Conservation (phyloP, 2,113 vertebrate species). For the Patagioenas fasciata region DNA sequence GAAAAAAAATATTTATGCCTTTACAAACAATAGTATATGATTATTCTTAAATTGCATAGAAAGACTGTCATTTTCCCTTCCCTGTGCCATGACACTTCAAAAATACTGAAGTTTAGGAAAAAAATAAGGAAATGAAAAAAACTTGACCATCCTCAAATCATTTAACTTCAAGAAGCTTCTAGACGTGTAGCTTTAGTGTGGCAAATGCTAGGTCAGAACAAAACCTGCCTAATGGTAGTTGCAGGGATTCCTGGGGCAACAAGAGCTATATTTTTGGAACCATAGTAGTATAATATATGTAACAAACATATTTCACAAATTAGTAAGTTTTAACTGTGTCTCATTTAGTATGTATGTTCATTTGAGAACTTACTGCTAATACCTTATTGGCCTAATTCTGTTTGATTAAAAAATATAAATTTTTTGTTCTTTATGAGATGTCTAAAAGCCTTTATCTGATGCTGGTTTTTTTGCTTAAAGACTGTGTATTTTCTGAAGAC, state of each 20-base stretch:
- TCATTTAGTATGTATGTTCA: neutral
- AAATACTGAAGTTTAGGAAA: neutral
- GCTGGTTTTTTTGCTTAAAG: neutral
- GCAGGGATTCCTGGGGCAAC: neutral
- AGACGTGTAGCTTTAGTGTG: neutral
- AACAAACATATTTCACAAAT: neutral
- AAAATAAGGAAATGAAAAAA: neutral
- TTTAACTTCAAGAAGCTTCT: neutral
- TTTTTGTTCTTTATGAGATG: neutral
- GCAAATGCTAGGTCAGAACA: neutral
- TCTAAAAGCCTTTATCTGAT: neutral
- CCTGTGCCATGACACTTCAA: neutral
- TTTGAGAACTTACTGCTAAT: neutral
- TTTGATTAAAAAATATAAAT: neutral
- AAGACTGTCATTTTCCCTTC: neutral
- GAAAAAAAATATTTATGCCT: neutral
- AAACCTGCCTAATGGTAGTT: neutral
- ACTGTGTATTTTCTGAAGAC: neutral
- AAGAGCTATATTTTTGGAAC: neutral
- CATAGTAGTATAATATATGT: neutral
- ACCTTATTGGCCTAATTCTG: neutral
- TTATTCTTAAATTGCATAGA: neutral
- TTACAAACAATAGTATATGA: neutral
- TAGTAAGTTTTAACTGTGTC: neutral
- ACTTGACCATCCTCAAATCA: accelerated